phyloP scores from a whole-genome alignment of 2,888 invertebrate species.

The Orthonevra nobilis region DNA sequence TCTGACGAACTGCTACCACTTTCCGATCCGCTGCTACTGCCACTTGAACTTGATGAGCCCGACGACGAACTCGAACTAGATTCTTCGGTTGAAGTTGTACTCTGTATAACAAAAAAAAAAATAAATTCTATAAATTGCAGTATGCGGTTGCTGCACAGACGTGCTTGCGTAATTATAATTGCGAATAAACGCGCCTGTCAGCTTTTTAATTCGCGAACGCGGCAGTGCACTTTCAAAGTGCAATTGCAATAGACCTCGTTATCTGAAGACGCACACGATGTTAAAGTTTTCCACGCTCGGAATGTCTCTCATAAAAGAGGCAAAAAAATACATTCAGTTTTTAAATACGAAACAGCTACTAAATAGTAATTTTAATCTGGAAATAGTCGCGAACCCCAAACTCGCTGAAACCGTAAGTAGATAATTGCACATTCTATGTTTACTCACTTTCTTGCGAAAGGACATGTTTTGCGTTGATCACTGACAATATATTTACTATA shows the following conservation, averaged over 20 bases:
- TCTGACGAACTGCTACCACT: slow-evolving; percentile 83
- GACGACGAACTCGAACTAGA: slow-evolving; percentile 85
- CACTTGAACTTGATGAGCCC: slow-evolving; percentile 85
- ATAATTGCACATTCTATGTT: not conserved
- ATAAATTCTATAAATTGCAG: slow-evolving; percentile 51
- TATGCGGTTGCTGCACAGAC: slow-evolving; percentile 33
- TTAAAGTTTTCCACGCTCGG: slow-evolving; percentile 46
- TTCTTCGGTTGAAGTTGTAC: slow-evolving; percentile 82
- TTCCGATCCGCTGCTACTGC: slow-evolving; percentile 86
- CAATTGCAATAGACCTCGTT: too few relatives aligned
- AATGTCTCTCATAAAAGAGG: slow-evolving; percentile 44
- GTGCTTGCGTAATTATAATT: slow-evolving; percentile 65
- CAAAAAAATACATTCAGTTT: slow-evolving; percentile 52
- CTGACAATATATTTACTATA: not conserved
- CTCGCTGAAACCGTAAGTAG: slow-evolving; percentile 52
- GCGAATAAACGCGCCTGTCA: slow-evolving; percentile 55
- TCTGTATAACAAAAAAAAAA: slow-evolving; percentile 71
- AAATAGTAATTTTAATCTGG: slow-evolving; percentile 32
- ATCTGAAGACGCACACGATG: slow-evolving; percentile 24
- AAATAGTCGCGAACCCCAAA: slow-evolving; percentile 49
- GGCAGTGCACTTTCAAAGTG: slow-evolving; percentile 24
- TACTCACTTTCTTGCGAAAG: slow-evolving; percentile 62
- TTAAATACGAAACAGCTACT: slow-evolving; percentile 30
- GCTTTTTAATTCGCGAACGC: slow-evolving; percentile 2
- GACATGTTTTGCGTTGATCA: slow-evolving; percentile 38